Conservation (phyloP, 2,888 invertebrate genomes). For the Isoperla grammatica region DNA sequence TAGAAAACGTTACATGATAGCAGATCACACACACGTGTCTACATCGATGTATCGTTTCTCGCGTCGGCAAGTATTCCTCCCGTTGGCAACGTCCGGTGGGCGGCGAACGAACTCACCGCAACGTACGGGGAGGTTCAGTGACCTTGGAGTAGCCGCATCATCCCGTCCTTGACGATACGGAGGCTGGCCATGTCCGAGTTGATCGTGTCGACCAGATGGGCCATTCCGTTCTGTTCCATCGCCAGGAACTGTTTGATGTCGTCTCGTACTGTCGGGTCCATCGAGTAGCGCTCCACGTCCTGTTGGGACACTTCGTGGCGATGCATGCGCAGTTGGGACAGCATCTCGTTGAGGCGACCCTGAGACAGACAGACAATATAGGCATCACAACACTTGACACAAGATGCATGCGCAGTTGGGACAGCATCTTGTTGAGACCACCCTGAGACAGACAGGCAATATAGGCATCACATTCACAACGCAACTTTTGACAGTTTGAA, state of each 20-base stretch:
- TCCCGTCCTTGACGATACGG: constrained; percentile 70
- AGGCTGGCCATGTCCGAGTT: constrained; percentile 73
- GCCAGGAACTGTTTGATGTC: constrained; percentile 67
- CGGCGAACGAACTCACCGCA: too few relatives aligned
- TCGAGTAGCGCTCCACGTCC: constrained; percentile 66
- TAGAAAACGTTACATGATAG: too few relatives aligned
- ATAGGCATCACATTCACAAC: too few relatives aligned
- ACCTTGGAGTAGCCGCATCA: constrained; percentile 54
- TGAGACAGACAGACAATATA: constrained; percentile 39
- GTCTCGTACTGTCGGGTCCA: constrained; percentile 58
- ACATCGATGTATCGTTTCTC: too few relatives aligned
- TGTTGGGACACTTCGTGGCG: constrained; percentile 49
- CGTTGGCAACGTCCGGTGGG: too few relatives aligned
- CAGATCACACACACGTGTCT: too few relatives aligned
- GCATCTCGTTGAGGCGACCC: constrained; percentile 85
- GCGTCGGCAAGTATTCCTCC: too few relatives aligned
- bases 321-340: constrained; percentile 79
- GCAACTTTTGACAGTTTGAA: too few relatives aligned
- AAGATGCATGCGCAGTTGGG: constrained; percentile 77
- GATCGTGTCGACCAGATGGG: constrained; percentile 76
- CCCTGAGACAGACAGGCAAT: constrained; percentile 56
- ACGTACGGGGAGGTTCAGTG: constrained; percentile 23
- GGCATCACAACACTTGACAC: background rate
- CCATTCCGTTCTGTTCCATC: constrained; percentile 85
- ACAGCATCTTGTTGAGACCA: constrained; percentile 82